These are phyloP conservation scores for Odontamblyopus rebecca DNA, from an alignment of 2,797 vertebrate genomes.

Conservation along the genomic window DNA sequence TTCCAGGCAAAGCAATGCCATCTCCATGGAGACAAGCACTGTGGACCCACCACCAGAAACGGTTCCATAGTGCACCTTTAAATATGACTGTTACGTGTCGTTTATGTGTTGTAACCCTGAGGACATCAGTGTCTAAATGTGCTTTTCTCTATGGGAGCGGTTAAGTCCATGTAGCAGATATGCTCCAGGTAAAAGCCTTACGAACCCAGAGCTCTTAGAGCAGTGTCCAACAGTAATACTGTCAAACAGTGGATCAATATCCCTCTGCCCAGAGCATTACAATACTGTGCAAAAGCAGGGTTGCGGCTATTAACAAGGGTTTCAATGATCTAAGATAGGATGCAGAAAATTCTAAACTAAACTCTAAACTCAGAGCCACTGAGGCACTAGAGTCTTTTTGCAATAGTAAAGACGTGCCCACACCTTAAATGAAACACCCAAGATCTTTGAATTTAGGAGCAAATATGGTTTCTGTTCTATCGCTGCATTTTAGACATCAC, in stretches of 20 bases:
- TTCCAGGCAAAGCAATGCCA: too few species aligned
- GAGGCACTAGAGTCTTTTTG: not conserved
- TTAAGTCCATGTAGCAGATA: constrained; percentile 50
- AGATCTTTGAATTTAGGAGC: too few species aligned
- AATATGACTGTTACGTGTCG: constrained; percentile 63
- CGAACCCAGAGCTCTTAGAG: constrained; percentile 79
- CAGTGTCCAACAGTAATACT: constrained; percentile 70
- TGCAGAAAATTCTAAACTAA: not conserved
- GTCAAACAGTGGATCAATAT: constrained; percentile 78
- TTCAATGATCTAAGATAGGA: not conserved
- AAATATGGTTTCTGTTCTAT: too few species aligned
- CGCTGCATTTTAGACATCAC: too few species aligned
- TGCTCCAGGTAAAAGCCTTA: constrained; percentile 66
- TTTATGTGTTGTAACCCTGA: constrained; percentile 61
- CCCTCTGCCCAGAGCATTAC: constrained; percentile 55
- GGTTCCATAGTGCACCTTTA: constrained; percentile 31
- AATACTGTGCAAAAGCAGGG: constrained; percentile 1
- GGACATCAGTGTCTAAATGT: constrained; percentile 52
- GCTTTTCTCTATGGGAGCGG: constrained; percentile 65
- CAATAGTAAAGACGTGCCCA: not conserved
- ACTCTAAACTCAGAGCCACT: not conserved
- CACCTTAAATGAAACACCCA: too few species aligned
- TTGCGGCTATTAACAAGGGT: not conserved
- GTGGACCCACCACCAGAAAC: not conserved
- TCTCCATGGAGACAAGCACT: too few species aligned